Base-by-base conservation (phyloP, 2,797 vertebrate genomes). In the Triplophysa yarkandensis region DNA sequence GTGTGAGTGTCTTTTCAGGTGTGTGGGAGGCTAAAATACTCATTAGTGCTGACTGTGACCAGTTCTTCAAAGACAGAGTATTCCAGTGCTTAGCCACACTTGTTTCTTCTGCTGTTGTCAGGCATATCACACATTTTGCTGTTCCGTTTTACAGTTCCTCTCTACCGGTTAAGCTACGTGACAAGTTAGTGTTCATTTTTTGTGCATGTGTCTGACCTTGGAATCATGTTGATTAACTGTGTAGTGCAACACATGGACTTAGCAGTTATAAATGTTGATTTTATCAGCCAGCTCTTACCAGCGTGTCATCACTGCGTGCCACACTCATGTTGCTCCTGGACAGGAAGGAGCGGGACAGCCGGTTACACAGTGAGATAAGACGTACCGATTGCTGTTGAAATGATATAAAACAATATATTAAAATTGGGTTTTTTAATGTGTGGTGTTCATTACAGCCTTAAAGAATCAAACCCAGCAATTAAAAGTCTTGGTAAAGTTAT, bases 251-350 rank as follows among this genome's bases (percentile, higher is more conserved):
- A 16, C 30, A 21, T 30, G n/a, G 17, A 32, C 14, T 19, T 36
- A 61, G 36, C n/a, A 16, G 10, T 32, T 44, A 67, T 16, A 57
- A 48, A 68, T 19, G 58, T 28, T 28, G 39, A 54, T 19, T 54
- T 61, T 16, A 58, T 21, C 9, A 19, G 30, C n/a, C 28, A 65
- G 23, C 32, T 84, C 95, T 95, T 94, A 99, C 97, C 96, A 99
- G 84, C 21, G 96, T 98, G 86, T 99, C 96, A 68, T 98, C 96
- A 27, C 98, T 98, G 78, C 95, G 95, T 8, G 96, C 94, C 1
- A 99, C 95, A 21, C 96, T 99, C 76, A 98, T 96, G 87, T 97
- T 99, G 92, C 97, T 99, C 77, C 98, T 92, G 88, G 98, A 98
- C 88, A 99, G 90, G 91, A 99, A 99, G 30, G 98, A 98, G 85